These are phyloP conservation scores for Frankliniella fusca DNA, from an alignment of 2,888 invertebrate species.

Conservation along the genomic window DNA sequence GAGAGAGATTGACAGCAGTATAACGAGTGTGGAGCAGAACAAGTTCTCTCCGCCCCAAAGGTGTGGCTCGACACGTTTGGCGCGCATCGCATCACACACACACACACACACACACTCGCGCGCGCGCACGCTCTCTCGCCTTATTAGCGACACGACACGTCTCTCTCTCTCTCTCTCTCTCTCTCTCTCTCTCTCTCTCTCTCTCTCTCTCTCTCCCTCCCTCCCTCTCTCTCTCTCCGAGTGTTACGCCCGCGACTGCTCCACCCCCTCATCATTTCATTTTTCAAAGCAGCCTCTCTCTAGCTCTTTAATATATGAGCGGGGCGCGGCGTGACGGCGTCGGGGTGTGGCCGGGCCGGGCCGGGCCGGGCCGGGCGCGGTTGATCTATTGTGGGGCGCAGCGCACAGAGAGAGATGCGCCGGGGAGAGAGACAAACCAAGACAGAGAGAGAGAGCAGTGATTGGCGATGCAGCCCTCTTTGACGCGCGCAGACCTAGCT, in stretches of 20 bases:
- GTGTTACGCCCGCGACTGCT: not conserved
- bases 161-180: not conserved
- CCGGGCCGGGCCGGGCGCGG: no score
- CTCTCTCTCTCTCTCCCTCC: no score
- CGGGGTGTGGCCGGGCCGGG: not conserved
- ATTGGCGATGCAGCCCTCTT: not conserved
- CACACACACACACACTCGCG: no score
- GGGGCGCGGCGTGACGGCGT: not conserved
- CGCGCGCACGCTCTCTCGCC: no score
- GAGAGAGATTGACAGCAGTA: slow-evolving; percentile 2
- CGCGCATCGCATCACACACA: no score
- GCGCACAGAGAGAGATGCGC: not conserved
- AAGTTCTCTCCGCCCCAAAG: no score
- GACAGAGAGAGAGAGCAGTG: not conserved
- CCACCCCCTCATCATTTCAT: not conserved
- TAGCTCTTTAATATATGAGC: not conserved
- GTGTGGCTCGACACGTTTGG: no score
- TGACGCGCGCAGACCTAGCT: no score
- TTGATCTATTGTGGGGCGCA: slow-evolving; percentile 1
- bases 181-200: not conserved
- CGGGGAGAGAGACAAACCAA: no score
- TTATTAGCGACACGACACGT: not conserved
- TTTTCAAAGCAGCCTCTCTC: not conserved
- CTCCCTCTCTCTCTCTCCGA: not conserved
- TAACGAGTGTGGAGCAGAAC: no score